A percentile compares a stretch with the other conserved stretches of the same genome.
phyloP scores from a whole-genome alignment of 2,888 invertebrate genomes.

The Allacma fusca region DNA sequence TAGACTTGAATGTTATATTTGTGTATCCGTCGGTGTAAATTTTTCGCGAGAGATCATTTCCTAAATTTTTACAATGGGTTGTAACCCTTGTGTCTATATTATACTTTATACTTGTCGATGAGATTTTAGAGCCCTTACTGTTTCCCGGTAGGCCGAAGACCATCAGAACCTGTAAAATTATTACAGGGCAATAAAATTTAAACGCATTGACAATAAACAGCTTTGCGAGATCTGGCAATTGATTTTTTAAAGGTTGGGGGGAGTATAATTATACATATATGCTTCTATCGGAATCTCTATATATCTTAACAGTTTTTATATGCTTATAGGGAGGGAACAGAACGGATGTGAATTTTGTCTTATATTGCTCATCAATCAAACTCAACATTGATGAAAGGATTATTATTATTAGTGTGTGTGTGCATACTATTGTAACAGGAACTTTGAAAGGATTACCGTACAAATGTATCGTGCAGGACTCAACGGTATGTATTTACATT shows the following conservation, averaged over 20 bases:
- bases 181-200: not conserved
- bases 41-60: not conserved
- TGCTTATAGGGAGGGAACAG: too few species aligned
- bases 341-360: not conserved
- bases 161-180: not conserved
- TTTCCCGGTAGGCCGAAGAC: not conserved
- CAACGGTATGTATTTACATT: not conserved
- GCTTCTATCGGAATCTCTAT: too few species aligned
- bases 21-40: too few species aligned
- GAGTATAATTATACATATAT: too few species aligned
- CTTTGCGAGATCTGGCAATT: not conserved
- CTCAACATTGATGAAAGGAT: slow-evolving; percentile 1
- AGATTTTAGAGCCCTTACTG: not conserved
- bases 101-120: not conserved
- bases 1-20: not conserved
- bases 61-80: not conserved
- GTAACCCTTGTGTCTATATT: too few species aligned
- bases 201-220: not conserved
- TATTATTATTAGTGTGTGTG: not conserved
- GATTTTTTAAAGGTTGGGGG: not conserved
- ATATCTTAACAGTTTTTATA: too few species aligned
- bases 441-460: too few species aligned
- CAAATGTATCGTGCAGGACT: not conserved
- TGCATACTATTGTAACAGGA: too few species aligned
- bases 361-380: slow-evolving; percentile 23